Evolutionary conservation across 1,140 invertebrate species (phyloP), one percentile per base, ranked within the genome.

Genomic region (Danaus melanippus): DNA sequence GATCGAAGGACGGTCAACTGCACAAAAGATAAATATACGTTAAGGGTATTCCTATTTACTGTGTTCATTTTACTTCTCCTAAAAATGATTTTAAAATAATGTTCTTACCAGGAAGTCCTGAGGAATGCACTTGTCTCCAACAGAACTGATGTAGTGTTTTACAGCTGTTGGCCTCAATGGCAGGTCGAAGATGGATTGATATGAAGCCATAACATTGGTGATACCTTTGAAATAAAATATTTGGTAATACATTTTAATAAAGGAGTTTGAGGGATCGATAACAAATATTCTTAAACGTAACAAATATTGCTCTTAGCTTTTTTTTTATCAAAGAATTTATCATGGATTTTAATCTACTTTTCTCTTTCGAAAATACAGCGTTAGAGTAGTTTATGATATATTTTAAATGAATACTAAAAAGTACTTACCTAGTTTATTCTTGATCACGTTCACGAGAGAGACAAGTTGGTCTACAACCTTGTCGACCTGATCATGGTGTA

Each of bases 131-230:
- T 58, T 10, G 11, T 77, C 76, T 2, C 74, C 79, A 21, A 81
- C 61, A 0, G 78, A 69, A 54, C 64, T 71, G 64, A 88, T 75
- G 66, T 74, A 63, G 52, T 84, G 76, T 44, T 87, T 86, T 42
- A 85, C 70, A 1, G 86, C 84, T 8, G 79, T 79, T 9, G 86
- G 73, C 32, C 86, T 61, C 15, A 85, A 60, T 0, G 80, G 79
- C 21, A 84, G 62, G 7, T 84, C 69, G 0, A 69, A 53, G 11
- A 82, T 17, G 0, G 66, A 68, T 0, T 58, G 44, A 65, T 84
- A 79, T 0, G 69, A 64, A 9, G 54, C 52, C 32, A 69, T 58
- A 2, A 80, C 60, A 62, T 82, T 82, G 47, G 64, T 69, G 2
- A 76, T 9, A 48, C 80, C 84, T 83, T 46, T 7, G 50, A 44